Evolutionary conservation across 2,888 invertebrate genomes (phyloP).

Genomic region (Trypoxylon attenuatum): DNA sequence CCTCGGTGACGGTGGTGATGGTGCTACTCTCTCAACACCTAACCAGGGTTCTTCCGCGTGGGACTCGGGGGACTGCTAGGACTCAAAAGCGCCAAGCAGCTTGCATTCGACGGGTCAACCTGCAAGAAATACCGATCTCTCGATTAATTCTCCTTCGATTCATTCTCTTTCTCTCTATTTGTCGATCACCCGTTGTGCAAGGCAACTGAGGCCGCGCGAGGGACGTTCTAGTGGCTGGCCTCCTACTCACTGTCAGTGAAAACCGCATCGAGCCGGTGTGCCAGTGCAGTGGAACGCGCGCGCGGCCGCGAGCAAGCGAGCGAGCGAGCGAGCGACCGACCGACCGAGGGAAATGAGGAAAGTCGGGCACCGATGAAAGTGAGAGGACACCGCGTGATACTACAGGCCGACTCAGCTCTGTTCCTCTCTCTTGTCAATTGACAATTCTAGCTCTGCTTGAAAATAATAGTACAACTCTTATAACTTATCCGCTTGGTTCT

Average conservation of each 20-base stretch:
- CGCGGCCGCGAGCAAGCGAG: no score
- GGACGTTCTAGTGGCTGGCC: no score
- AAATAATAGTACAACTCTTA: no score
- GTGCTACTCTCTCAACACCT: conserved; percentile 12
- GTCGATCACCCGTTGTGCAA: no score
- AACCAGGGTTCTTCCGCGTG: conserved; percentile 44
- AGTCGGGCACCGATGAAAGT: conserved; percentile 65
- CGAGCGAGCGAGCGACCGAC: no score
- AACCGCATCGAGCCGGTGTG: conserved; percentile 51
- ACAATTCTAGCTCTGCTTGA: no score
- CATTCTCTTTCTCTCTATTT: not conserved
- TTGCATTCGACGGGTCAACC: conserved; percentile 41
- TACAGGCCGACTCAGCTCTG: no score
- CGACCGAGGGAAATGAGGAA: conserved; percentile 66
- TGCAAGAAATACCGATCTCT: conserved; percentile 33
- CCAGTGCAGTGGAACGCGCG: conserved; percentile 45
- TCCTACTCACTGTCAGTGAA: conserved; percentile 56
- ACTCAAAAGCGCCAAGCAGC: conserved; percentile 17
- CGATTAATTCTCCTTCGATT: not conserved
- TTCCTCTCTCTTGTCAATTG: no score
- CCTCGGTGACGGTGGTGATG: no score
- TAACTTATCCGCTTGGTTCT: no score
- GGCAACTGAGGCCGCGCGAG: no score
- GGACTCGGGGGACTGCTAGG: conserved; percentile 30
- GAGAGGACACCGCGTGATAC: conserved; percentile 63